Evolutionary conservation across 2,888 invertebrate species (phyloP), one percentile per base, ranked within the genome.

Genomic region (Stenotaenia linearis): DNA sequence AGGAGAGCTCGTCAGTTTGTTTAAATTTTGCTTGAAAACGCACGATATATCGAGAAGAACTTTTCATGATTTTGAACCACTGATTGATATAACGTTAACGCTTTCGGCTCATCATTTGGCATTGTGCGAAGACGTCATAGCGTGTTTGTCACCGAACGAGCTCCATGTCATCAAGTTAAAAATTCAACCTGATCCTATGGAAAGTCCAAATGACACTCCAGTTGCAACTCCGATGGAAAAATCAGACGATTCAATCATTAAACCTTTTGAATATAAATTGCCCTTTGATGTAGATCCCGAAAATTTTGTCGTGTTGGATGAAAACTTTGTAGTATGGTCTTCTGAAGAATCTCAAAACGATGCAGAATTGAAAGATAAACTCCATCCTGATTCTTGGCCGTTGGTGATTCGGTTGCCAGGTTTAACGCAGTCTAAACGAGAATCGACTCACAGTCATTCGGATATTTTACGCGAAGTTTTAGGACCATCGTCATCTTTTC

Each of bases 11-110:
- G 85, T 88, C 86, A 86, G 87, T 76, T 83, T 90, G 18, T 92
- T 91, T 82, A 89, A 89, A 83, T 91, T 91, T 81, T 89, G 90
- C 81, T 87, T 90, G 10, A 90, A 91, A 83, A 90, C 90, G 0
- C 91, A 92, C 83, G 91, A 91, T 82, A 89, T 90, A 75, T 91
- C 91, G 0, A 90, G 90, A 83, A 88, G 90, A 82, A 89, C 89
- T 81, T 92, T 91, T 83, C 88, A 92, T 75, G 92, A 92, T 84
- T 92, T 92, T 84, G 90, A 91, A 82, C 90, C 91, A 77, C 90
- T 91, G 37, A 89, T 92, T 83, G 89, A 90, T 74, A 86, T 93
- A 1, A 90, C 90, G 82, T 86, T 92, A 77, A 89, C 89, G 80
- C 92, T 92, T 84, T 84, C 87, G 21, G 91, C 92, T 4, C 85